Conservation (phyloP, 2,888 invertebrate species). For the Nycteola revayana region DNA sequence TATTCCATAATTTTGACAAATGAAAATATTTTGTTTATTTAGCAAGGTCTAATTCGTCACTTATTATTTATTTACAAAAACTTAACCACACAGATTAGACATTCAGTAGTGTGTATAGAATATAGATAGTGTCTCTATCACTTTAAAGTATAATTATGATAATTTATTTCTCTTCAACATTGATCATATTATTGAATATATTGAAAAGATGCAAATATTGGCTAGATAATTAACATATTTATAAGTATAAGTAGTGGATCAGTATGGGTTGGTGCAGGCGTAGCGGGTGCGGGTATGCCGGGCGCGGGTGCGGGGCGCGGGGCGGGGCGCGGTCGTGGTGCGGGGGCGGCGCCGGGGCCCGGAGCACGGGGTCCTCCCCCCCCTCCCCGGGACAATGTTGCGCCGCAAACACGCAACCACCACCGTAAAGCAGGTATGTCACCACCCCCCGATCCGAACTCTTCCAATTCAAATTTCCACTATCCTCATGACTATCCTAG, state of each 20-base stretch:
- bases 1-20: too few species aligned
- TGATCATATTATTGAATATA: too few species aligned
- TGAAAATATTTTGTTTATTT: too few species aligned
- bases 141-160: too few species aligned
- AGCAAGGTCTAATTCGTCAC: too few species aligned
- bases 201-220: too few species aligned
- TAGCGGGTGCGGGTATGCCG: constrained; percentile 37
- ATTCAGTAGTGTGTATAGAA: too few species aligned
- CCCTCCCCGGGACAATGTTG: constrained; percentile 31
- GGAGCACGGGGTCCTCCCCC: constrained; percentile 37
- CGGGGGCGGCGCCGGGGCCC: constrained; percentile 42
- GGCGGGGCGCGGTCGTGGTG: constrained; percentile 42
- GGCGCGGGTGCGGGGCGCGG: constrained; percentile 43
- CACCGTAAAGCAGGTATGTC: constrained; percentile 75
- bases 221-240: too few species aligned
- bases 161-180: too few species aligned
- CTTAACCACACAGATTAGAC: too few species aligned
- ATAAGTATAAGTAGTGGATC: constrained; percentile 12
- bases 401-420: constrained; percentile 55
- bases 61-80: too few species aligned
- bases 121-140: too few species aligned
- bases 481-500: background rate
- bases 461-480: constrained; percentile 2
- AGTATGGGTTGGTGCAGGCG: constrained; percentile 34
- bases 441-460: constrained; percentile 9